phyloP scores from a whole-genome alignment of 2,113 vertebrate genomes.

The Hippolais icterina region DNA sequence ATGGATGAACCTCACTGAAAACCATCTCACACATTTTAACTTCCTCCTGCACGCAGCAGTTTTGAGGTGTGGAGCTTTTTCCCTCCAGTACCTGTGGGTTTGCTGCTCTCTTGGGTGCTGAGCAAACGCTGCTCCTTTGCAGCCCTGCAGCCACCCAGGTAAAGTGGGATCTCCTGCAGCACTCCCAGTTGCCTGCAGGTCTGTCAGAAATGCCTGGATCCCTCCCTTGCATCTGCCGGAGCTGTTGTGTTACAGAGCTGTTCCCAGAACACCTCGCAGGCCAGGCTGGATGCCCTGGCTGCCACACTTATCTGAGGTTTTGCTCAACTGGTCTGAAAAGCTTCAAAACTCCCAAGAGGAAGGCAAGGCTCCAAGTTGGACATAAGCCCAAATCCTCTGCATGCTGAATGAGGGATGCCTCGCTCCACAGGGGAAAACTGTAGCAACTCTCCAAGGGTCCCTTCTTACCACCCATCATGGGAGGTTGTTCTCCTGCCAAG shows the following conservation, averaged over 20 bases:
- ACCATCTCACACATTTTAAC: neutral
- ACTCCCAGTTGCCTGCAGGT: neutral
- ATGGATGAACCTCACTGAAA: neutral
- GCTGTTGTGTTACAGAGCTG: neutral
- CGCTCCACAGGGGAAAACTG: neutral
- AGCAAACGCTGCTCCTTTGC: neutral
- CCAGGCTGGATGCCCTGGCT: neutral
- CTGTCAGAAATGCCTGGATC: neutral
- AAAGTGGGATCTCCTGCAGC: neutral
- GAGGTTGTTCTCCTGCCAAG: neutral
- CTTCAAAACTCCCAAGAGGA: neutral
- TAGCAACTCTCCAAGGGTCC: neutral
- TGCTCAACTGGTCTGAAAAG: neutral
- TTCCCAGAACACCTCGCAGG: neutral
- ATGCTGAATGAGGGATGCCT: neutral
- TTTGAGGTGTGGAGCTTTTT: neutral
- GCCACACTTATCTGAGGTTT: neutral
- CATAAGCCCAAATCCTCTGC: neutral
- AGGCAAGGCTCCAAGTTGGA: neutral
- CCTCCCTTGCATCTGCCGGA: accelerated
- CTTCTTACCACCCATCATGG: neutral
- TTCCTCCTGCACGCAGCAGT: neutral
- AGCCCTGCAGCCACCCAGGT: neutral
- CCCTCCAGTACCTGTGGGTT: neutral
- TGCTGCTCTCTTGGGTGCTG: neutral